Conservation (phyloP, 2,888 invertebrate genomes). For the Saturnia japonica region DNA sequence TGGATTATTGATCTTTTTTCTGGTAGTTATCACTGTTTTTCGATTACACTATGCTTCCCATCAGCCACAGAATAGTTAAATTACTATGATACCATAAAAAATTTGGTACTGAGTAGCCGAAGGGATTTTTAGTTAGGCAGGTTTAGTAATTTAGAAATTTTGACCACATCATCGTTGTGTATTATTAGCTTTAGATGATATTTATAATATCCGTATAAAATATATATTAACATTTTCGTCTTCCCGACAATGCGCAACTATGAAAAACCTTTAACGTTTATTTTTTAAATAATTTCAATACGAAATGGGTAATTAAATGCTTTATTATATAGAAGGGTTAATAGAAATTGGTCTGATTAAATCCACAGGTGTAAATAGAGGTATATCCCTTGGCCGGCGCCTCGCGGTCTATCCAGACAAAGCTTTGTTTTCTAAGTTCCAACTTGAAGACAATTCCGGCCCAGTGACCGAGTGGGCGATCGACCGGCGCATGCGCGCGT, state of each 20-base stretch:
- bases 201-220: too few species aligned
- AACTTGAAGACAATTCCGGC: constrained; percentile 59
- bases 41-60: too few species aligned
- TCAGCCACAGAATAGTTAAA: too few species aligned
- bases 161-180: too few species aligned
- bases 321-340: constrained; percentile 4
- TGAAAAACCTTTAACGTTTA: background rate
- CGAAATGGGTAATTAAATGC: background rate
- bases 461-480: constrained; percentile 78
- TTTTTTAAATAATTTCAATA: background rate
- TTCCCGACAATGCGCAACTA: background rate
- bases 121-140: too few species aligned
- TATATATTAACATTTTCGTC: too few species aligned
- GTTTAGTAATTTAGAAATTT: too few species aligned
- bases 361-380: constrained; percentile 69
- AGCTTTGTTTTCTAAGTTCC: constrained; percentile 72
- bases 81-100: too few species aligned
- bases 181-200: too few species aligned
- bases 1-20: too few species aligned
- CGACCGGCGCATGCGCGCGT: constrained; percentile 75
- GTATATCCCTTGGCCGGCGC: constrained; percentile 67
- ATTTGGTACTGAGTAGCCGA: too few species aligned
- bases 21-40: too few species aligned
- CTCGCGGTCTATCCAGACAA: constrained; percentile 75
- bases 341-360: constrained; percentile 28